Conservation (phyloP, 2,888 invertebrate species). For the Cephonodes hylas region DNA sequence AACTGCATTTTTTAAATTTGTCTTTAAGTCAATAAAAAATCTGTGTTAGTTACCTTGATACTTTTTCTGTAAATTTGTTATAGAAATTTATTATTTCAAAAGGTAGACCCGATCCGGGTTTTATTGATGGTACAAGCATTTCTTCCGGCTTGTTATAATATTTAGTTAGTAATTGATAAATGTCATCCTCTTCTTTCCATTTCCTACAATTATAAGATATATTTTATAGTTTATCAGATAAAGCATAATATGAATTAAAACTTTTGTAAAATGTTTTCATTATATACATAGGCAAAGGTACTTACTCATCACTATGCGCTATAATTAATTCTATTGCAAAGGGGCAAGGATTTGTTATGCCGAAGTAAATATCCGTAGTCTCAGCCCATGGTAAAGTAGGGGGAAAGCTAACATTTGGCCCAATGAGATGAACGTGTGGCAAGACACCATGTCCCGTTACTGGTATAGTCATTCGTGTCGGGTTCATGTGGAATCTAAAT, state of each 20-base stretch:
- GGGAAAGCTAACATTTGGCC: slow-evolving; percentile 78
- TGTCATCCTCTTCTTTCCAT: slow-evolving; percentile 68
- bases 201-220: slow-evolving; percentile 41
- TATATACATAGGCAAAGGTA: too few relatives aligned
- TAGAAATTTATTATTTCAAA: slow-evolving; percentile 53
- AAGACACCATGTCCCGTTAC: slow-evolving; percentile 79
- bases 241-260: background rate
- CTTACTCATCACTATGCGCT: slow-evolving; percentile 84
- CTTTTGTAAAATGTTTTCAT: too few relatives aligned
- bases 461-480: slow-evolving; percentile 65
- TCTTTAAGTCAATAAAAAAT: too few relatives aligned
- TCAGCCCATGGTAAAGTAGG: slow-evolving; percentile 83
- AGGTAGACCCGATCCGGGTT: slow-evolving; percentile 58
- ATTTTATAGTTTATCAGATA: background rate
- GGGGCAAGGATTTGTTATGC: slow-evolving; percentile 82
- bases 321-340: slow-evolving; percentile 86
- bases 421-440: slow-evolving; percentile 75
- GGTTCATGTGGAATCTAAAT: slow-evolving; percentile 76
- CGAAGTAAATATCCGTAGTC: slow-evolving; percentile 80
- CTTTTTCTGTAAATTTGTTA: slow-evolving; percentile 44
- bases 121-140: slow-evolving; percentile 63
- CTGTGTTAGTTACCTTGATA: slow-evolving; percentile 51
- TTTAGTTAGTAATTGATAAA: slow-evolving; percentile 59
- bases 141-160: slow-evolving; percentile 71
- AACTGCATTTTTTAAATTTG: too few relatives aligned